Conservation (phyloP, 2,113 vertebrate genomes). For the Myrmecophaga tridactyla region DNA sequence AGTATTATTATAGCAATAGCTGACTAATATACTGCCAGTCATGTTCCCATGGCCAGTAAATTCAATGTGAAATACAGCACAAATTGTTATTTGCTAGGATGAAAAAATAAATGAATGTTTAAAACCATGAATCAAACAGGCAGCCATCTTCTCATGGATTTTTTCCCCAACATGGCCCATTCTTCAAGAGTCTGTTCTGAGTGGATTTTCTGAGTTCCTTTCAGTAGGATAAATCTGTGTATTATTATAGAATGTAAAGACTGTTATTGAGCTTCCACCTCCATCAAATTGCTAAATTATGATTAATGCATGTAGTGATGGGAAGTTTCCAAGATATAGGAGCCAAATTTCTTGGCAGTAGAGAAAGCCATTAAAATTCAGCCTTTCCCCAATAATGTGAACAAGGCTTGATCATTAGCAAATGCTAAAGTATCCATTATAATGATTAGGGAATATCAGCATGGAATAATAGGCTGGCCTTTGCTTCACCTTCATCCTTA, state of each 20-base stretch:
- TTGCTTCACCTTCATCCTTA: background rate
- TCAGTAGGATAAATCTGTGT: background rate
- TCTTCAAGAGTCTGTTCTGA: background rate
- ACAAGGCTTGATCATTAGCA: background rate
- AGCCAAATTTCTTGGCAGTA: conserved; percentile 5
- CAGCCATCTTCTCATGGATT: background rate
- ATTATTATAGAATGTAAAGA: background rate
- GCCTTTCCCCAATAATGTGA: background rate
- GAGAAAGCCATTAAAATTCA: background rate
- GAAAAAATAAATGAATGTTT: background rate
- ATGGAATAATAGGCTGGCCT: background rate
- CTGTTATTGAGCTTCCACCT: background rate
- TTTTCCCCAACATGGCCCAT: background rate
- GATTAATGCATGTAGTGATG: background rate
- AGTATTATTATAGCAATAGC: background rate
- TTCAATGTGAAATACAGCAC: background rate
- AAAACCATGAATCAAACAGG: background rate
- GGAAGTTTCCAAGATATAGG: background rate
- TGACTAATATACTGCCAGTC: background rate
- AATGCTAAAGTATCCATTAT: background rate
- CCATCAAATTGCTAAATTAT: background rate
- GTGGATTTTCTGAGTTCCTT: background rate
- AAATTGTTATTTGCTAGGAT: background rate
- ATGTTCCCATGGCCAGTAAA: background rate
- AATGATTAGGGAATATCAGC: background rate